phyloP scores from a whole-genome alignment of 2,797 vertebrate species.

The Rhabdophis nuchalis region DNA sequence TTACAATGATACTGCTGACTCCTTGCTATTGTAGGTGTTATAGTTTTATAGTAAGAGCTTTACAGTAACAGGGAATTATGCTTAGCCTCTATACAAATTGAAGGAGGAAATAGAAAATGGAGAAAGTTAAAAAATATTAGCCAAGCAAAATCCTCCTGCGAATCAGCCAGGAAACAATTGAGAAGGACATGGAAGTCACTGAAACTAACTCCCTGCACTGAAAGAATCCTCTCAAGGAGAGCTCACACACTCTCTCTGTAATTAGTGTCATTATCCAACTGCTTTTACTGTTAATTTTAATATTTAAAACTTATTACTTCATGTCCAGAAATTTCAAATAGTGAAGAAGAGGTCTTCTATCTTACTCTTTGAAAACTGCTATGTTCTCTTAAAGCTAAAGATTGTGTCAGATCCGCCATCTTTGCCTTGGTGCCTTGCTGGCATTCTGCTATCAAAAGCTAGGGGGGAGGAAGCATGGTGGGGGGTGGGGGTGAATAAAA shows the following conservation, averaged over 20 bases:
- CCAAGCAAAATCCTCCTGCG: neutral
- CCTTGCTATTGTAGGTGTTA: neutral
- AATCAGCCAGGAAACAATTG: neutral
- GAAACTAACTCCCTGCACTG: neutral
- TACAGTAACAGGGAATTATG: neutral
- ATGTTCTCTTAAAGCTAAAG: neutral
- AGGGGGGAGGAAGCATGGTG: neutral
- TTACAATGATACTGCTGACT: neutral
- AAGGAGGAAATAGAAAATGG: neutral
- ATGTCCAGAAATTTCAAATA: neutral
- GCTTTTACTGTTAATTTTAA: neutral
- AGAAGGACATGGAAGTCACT: neutral
- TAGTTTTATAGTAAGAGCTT: neutral
- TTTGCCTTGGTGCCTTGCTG: neutral
- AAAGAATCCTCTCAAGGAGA: neutral
- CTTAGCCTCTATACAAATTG: neutral
- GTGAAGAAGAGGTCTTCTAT: neutral
- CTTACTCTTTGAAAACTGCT: neutral
- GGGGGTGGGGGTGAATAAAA: neutral
- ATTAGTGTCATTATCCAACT: neutral
- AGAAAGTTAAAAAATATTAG: neutral
- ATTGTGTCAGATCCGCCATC: neutral
- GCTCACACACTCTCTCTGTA: neutral
- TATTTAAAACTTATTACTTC: neutral
- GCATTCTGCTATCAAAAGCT: neutral